These are phyloP conservation scores for Parotocinclus haroldoi DNA, from an alignment of 2,797 vertebrate species.

Conservation along the genomic window DNA sequence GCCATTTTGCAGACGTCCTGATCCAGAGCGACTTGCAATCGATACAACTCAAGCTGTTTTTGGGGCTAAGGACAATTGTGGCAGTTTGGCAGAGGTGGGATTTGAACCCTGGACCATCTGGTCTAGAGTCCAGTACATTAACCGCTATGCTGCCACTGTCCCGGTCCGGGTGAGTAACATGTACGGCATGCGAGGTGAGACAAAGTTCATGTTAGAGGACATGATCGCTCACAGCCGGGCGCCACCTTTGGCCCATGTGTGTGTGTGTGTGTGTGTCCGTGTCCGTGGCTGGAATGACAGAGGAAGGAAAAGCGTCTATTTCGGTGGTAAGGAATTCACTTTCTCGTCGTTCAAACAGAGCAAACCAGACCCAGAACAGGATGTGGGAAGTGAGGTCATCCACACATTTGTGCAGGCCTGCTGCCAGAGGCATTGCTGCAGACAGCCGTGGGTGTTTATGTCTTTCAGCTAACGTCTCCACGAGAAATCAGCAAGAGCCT, in stretches of 20 bases:
- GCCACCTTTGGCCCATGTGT: background rate
- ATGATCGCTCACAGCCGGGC: background rate
- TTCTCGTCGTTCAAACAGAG: slow-evolving; percentile 60
- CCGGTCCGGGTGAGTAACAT: too few species aligned
- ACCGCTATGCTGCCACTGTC: too few species aligned
- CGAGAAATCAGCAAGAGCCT: background rate
- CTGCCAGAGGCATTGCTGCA: slow-evolving; percentile 50
- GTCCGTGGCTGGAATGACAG: background rate
- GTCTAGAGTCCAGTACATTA: too few species aligned
- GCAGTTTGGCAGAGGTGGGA: too few species aligned
- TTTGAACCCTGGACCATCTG: too few species aligned
- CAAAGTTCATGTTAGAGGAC: slow-evolving; percentile 6
- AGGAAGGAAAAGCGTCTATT: slow-evolving; percentile 46
- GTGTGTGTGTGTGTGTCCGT: background rate
- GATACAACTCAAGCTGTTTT: too few species aligned
- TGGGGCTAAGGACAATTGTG: too few species aligned
- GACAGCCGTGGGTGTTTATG: slow-evolving; percentile 29
- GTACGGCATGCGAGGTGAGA: slow-evolving; percentile 2
- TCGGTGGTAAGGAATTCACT: slow-evolving; percentile 63
- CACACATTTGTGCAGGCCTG: slow-evolving; percentile 60
- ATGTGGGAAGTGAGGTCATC: slow-evolving; percentile 78
- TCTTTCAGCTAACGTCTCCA: background rate
- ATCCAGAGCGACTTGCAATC: too few species aligned
- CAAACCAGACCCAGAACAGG: slow-evolving; percentile 67
- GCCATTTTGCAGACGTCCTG: too few species aligned